Base-by-base conservation (phyloP, 2,888 invertebrate species). In the Euplagia quadripunctaria region DNA sequence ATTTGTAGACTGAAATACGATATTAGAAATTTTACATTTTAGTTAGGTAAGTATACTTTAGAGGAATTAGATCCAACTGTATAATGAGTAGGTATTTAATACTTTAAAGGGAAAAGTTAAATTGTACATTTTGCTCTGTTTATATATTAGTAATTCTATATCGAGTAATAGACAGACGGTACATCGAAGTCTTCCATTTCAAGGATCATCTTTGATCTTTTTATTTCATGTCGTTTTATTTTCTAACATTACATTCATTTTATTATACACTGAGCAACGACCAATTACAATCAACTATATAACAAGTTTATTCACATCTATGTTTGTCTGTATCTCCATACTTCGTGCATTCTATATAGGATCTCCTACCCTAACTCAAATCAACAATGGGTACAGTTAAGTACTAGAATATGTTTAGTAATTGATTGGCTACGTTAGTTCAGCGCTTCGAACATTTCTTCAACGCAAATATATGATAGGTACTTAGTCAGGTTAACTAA, bases 181-280 rank as follows among this genome's bases (percentile, higher is more conserved):
- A 83, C 84, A 71, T 76, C 52, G 73, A 84, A 83, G 76, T 77
- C 81, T 83, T 79, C 64, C 61, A 76, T 75, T 77, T 76, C 64
- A 61, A 68, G 75, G 74, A 77, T 77, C 74, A 69, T 71, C 63
- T 73, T 74, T 71, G 75, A 76, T 67, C 65, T 64, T 58, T 66
- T 73, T 70, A 78, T 58, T 82, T 78, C 8, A 66, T 14, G 65
- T 77, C 66, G 66, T 63, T 74, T 71, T 61, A 64, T 71, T 58
- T 65, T 73, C 66, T 73, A 78, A 80, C 68, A 79, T 77, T 77
- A 75, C 52, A 64, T 79, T 78, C 75, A 71, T 74, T 85, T 77
- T 76, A 85, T 80, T 82, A 82, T 75, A 79, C 80, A 85, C 81
- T 90, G 91, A 91, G 91, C 91, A 91, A 91, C 83, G 82, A 87